A percentile compares a stretch with the other conserved stretches of the same genome.
phyloP scores from a whole-genome alignment of 2,797 vertebrate genomes.

The Sebastes miniatus region DNA sequence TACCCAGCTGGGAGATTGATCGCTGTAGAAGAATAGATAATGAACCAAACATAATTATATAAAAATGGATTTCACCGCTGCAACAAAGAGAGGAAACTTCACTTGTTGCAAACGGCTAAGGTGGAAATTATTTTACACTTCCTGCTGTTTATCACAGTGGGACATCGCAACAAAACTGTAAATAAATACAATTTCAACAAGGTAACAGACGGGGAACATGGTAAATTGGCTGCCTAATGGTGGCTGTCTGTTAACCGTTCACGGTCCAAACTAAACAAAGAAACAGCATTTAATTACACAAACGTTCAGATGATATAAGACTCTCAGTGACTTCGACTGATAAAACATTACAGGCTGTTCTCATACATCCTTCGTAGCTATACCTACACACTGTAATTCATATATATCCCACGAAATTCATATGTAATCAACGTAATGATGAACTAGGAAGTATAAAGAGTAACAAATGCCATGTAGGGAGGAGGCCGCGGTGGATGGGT shows the following conservation, averaged over 20 bases:
- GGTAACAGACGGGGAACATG: not conserved
- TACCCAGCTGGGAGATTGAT: not conserved
- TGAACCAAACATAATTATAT: not conserved
- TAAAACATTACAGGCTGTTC: not conserved
- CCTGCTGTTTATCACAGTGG: not conserved
- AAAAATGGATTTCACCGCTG: not conserved
- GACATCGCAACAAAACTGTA: not conserved
- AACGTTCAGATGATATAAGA: not conserved
- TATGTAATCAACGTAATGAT: too few relatives aligned
- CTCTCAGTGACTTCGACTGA: not conserved
- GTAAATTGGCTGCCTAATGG: not conserved
- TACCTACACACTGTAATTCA: too few relatives aligned
- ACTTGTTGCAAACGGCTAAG: not conserved
- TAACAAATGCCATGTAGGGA: too few relatives aligned
- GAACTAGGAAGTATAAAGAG: too few relatives aligned
- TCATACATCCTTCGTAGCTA: rapidly evolving
- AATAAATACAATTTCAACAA: not conserved
- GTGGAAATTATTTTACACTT: not conserved
- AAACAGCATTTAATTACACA: not conserved
- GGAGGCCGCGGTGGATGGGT: too few relatives aligned
- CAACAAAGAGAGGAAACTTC: not conserved
- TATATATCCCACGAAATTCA: too few relatives aligned
- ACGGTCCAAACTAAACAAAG: not conserved
- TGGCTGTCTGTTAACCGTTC: not conserved
- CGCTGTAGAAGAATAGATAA: not conserved